Evolutionary conservation across 2,888 invertebrate species (phyloP).

Genomic region (Callimorpha dominula): DNA sequence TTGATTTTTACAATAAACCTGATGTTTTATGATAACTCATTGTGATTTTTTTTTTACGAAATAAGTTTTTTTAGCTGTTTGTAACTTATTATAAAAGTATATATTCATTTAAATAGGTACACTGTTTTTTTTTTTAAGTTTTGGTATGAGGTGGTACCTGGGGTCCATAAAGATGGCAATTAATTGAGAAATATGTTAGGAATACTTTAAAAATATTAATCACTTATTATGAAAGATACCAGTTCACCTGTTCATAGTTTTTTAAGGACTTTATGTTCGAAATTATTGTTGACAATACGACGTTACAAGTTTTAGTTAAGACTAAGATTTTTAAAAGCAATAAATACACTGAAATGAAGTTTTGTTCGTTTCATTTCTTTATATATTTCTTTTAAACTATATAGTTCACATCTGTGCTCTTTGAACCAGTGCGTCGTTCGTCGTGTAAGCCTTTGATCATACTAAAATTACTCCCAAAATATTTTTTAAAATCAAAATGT

Average conservation of each 20-base stretch:
- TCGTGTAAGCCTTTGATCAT: no score
- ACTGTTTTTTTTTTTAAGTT: not conserved
- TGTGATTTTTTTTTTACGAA: no score
- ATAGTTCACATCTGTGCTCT: not conserved
- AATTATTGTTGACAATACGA: not conserved
- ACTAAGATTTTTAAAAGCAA: conserved; percentile 9
- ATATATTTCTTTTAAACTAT: not conserved
- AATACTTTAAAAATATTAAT: not conserved
- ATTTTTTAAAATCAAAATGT: no score
- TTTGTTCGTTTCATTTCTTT: conserved; percentile 22
- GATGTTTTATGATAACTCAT: no score
- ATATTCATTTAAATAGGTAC: not conserved
- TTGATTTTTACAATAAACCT: no score
- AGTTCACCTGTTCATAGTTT: not conserved
- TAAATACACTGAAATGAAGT: conserved; percentile 10
- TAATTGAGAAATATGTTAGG: not conserved
- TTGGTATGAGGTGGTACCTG: not conserved
- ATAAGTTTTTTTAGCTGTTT: no score
- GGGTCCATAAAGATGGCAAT: not conserved
- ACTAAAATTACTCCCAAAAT: no score
- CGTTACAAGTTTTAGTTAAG: not conserved
- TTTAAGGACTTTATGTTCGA: not conserved
- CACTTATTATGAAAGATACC: not conserved
- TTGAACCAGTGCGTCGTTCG: no score
- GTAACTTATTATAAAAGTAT: no score